Conservation (phyloP, 2,888 invertebrate genomes). For the Antheraea assamensis region DNA sequence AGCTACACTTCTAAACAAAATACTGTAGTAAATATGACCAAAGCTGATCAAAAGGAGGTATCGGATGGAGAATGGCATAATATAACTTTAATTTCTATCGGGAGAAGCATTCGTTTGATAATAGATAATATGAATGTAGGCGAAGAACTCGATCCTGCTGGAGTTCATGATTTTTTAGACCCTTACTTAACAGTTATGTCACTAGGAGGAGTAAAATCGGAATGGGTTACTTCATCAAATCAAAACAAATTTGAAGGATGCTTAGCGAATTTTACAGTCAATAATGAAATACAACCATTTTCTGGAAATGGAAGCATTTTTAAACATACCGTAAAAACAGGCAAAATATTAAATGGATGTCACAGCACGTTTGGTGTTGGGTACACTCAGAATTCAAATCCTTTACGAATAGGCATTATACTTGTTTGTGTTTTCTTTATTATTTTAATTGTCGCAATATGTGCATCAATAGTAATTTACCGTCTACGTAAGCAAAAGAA, state of each 20-base stretch:
- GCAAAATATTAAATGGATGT: conserved; percentile 89
- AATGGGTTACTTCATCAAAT: conserved; percentile 79
- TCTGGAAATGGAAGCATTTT: conserved; percentile 93
- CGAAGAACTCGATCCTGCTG: conserved; percentile 92
- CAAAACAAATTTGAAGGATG: conserved; percentile 93
- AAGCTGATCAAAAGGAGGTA: conserved; percentile 82
- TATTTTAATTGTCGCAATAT: conserved; percentile 92
- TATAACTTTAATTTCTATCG: conserved; percentile 87
- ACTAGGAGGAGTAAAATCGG: conserved; percentile 88
- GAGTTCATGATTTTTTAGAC: conserved; percentile 95
- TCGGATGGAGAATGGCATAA: conserved; percentile 96
- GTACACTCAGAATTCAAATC: conserved; percentile 90
- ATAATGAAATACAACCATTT: conserved; percentile 94
- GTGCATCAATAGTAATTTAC: conserved; percentile 96
- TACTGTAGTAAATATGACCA: conserved; percentile 91
- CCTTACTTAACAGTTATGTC: conserved; percentile 92
- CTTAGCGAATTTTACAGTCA: conserved; percentile 93
- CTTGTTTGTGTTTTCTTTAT: conserved; percentile 97
- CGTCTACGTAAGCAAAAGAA: conserved; percentile 93
- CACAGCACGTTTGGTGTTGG: conserved; percentile 89
- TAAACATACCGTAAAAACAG: conserved; percentile 85
- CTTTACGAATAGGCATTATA: conserved; percentile 95
- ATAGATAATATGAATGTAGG: conserved; percentile 88
- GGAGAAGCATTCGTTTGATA: conserved; percentile 86
- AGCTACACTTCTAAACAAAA: conserved; percentile 91